Base-by-base conservation (phyloP, 2,113 vertebrate genomes). In the Cephalopholis sonnerati region DNA sequence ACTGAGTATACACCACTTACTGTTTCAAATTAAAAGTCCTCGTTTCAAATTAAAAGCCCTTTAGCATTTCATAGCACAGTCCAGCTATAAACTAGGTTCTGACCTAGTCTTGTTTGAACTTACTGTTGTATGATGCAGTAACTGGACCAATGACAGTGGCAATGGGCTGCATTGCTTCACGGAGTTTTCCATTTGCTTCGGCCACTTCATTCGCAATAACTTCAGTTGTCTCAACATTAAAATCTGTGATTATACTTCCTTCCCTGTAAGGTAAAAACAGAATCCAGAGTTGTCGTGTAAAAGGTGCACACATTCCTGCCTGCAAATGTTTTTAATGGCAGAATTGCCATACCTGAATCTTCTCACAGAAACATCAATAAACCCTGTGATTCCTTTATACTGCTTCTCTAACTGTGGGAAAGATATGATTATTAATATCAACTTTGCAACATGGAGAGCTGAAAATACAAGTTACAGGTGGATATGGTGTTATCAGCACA, bases 221-320 rank as follows among this genome's bases (percentile, higher is more conserved):
- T 2, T 55, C 4, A 7, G 29, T 73, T 36, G 86, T 78, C 54
- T 7, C 3, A 22, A 95, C 48, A 29, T 12, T 64, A 57, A 80
- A 94, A 18, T 92, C 79, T 78, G 53, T 57, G 39, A 94, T 81
- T n/a, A 92, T 7, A 25, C 95, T 95, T 58, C 95, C 95, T 53
- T 41, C 0, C 5, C 95, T 95, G 74, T 57, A 20, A 59, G 25
- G 77, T 36, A 77, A 7, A 89, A 70, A 74, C 1, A 76, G 44
- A 81, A 59, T 2, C 15, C 17, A 68, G 24, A 46, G 7, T 46
- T 57, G 1, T 29, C 5, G 53, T 46, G 16, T 62, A 44, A 22
- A 55, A 48, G 54, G 4, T 20, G 1, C 4, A 27, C 2, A 12
- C 2, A 36, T 39, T 46, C 13, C 12, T 10, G 0, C 13, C 4